Evolutionary conservation across 2,113 vertebrate genomes (phyloP), one percentile per base, ranked within the genome.

Genomic region (Dendropsophus ebraccatus): DNA sequence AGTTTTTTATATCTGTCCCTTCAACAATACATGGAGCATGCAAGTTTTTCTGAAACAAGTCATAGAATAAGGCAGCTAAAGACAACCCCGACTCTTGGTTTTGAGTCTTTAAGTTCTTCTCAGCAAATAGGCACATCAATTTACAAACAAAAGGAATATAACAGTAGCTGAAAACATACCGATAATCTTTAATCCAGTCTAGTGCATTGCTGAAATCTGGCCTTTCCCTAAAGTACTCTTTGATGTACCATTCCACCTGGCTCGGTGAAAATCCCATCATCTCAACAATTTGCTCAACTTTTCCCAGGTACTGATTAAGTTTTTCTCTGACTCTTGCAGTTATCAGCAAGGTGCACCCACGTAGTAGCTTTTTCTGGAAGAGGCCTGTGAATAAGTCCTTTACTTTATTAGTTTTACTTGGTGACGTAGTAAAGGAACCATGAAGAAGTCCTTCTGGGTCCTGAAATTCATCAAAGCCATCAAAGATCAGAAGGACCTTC

Each of bases 401-500:
- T 0, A 95, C 74, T 9, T 91, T 94, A 87, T 80, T 93, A 10
- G 72, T 69, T 37, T 70, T 82, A 85, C 91, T 23, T 52, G 88
- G 82, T 87, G 28, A 19, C 0, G 91, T 86, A 49, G 87, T 78
- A 19, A 82, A 37, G 0, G 86, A 79, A n/a, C 85, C 72, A 79
- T 93, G 94, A 45, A 94, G 79, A 2, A 93, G 89, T 14, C 90
- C 87, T 0, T 97, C 97, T 28, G 90, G 92, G 45, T 96, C 94
- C 0, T 92, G 90, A 1, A 97, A 88, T n/a, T 94, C 95, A 21
- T 96, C 95, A 45, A 97, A 96, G n/a, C 94, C 94, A n/a, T 99
- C 97, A 74, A 99, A 96, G 73, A 97, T 88, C 28, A 99, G 87
- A 81, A 99, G 95, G 8, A 97, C 93, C 0, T 93, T 95, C 52